These are phyloP conservation scores for Drosophila ochracea DNA, from an alignment of 2,888 invertebrate species.

Conservation along the genomic window DNA sequence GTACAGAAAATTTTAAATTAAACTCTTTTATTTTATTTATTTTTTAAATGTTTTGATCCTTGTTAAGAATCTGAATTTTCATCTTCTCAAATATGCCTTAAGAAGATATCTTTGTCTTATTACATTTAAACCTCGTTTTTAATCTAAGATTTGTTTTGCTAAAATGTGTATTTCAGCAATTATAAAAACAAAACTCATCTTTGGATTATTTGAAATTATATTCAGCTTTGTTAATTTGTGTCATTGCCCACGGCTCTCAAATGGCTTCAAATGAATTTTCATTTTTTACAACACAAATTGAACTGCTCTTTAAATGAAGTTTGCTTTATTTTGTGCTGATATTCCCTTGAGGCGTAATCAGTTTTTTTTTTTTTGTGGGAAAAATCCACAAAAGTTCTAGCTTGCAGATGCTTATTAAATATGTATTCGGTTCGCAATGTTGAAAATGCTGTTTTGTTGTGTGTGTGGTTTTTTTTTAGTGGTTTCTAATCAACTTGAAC, in stretches of 20 bases:
- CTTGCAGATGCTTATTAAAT: slow-evolving; percentile 32
- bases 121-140: neutral
- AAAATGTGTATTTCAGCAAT: neutral
- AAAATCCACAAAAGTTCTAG: neutral
- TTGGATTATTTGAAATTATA: neutral
- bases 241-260: neutral
- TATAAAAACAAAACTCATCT: neutral
- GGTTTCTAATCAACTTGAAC: slow-evolving; percentile 43
- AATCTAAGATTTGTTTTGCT: neutral
- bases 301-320: neutral
- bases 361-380: slow-evolving; percentile 1
- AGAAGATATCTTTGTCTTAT: neutral
- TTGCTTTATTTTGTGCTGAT: neutral
- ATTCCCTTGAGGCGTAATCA: neutral
- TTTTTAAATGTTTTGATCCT: neutral
- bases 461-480: slow-evolving; percentile 3
- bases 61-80: neutral
- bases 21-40: neutral
- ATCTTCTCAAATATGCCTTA: neutral
- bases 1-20: rapidly evolving
- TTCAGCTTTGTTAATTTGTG: neutral
- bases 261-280: neutral
- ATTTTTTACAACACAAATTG: neutral
- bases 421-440: slow-evolving; percentile 29
- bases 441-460: slow-evolving; percentile 11